Percentiles rank a stretch among this genome's conserved stretches.
phyloP scores from a whole-genome alignment of 2,797 vertebrate genomes.

The Oophaga sylvatica region DNA sequence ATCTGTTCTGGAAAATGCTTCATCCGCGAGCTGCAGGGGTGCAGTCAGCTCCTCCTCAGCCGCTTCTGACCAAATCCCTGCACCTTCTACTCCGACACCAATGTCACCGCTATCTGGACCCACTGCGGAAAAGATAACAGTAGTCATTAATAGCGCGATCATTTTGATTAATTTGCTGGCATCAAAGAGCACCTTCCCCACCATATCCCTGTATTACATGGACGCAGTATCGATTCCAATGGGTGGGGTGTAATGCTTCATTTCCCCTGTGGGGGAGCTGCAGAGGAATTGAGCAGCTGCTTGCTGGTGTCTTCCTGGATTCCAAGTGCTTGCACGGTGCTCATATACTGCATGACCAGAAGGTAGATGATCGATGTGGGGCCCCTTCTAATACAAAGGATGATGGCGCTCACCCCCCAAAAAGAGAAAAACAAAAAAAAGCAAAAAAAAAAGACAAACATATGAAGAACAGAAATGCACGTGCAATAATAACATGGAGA shows the following conservation, averaged over 20 bases:
- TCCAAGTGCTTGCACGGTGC: no score
- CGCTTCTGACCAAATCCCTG: slow-evolving; percentile 74
- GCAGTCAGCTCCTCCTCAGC: slow-evolving; percentile 76
- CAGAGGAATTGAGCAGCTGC: background rate
- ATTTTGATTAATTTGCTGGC: background rate
- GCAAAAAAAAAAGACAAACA: background rate
- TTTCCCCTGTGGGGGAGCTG: background rate
- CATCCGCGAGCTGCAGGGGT: slow-evolving; percentile 77
- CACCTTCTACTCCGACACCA: slow-evolving; percentile 63
- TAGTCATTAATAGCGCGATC: background rate
- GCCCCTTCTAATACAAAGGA: no score
- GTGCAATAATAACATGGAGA: background rate
- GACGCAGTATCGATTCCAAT: background rate
- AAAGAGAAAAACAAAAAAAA: background rate
- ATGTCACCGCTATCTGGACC: background rate
- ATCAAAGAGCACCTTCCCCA: background rate
- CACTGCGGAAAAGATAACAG: background rate
- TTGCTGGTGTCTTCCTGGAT: no score
- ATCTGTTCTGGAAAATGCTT: slow-evolving; percentile 73
- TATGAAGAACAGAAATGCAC: background rate
- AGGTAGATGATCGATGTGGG: no score
- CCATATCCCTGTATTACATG: background rate
- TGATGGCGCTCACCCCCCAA: no score
- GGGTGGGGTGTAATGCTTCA: background rate
- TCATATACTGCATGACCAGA: no score